Evolutionary conservation across 2,113 vertebrate species (phyloP).

Genomic region (Etheostoma spectabile): DNA sequence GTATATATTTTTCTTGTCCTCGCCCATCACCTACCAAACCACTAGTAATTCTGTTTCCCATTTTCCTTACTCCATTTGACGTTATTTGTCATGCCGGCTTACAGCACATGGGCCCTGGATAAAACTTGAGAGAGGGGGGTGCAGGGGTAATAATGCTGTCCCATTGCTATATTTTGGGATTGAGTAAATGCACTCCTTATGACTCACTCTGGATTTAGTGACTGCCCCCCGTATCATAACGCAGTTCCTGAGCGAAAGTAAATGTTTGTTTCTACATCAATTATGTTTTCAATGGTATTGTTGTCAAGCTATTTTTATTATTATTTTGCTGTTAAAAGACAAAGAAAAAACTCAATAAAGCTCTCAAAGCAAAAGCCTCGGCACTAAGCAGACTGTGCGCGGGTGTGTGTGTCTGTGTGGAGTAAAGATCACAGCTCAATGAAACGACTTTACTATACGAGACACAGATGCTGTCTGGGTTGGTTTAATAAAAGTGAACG

Average conservation of each 20-base stretch:
- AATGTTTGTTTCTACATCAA: slow-evolving; percentile 23
- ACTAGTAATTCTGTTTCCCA: slow-evolving; percentile 48
- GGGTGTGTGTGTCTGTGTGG: slow-evolving; percentile 6
- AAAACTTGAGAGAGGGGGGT: slow-evolving; percentile 40
- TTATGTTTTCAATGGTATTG: slow-evolving; percentile 16
- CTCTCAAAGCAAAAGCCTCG: slow-evolving; percentile 47
- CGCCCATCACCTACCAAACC: slow-evolving; percentile 10
- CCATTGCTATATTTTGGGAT: slow-evolving; percentile 57
- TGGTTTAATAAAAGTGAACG: slow-evolving; percentile 79
- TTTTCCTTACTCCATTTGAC: slow-evolving; percentile 65
- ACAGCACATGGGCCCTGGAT: slow-evolving; percentile 58
- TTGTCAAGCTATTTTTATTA: background rate
- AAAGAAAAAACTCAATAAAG: slow-evolving; percentile 47
- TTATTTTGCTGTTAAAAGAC: slow-evolving; percentile 43
- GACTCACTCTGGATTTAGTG: slow-evolving; percentile 43
- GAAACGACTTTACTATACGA: slow-evolving; percentile 70
- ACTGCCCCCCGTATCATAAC: slow-evolving; percentile 15
- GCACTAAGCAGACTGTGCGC: slow-evolving; percentile 32
- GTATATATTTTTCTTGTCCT: slow-evolving; percentile 32
- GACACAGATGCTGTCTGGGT: slow-evolving; percentile 76
- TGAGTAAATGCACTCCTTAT: slow-evolving; percentile 57
- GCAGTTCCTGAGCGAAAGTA: background rate
- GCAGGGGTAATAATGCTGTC: slow-evolving; percentile 49
- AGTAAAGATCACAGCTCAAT: slow-evolving; percentile 66
- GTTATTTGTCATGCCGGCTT: slow-evolving; percentile 79